Percentiles rank a stretch among this genome's conserved stretches.
Evolutionary conservation across 2,888 invertebrate genomes (phyloP).

Genomic region (Mimumesa dahlbomi): DNA sequence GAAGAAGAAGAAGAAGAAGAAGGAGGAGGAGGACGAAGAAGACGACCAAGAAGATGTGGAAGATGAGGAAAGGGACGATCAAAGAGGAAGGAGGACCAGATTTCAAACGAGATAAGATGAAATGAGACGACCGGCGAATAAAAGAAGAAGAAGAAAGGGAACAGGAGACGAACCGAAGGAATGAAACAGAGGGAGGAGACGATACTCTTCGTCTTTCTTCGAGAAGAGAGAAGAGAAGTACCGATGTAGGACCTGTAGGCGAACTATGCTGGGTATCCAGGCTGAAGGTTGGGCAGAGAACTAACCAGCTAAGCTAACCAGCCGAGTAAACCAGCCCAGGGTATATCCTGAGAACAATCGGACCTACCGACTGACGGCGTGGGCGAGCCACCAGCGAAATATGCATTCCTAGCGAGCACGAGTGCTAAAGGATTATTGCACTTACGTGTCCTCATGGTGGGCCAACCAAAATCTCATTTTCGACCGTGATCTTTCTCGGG

Average conservation of each 20-base stretch:
- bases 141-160: too few relatives aligned
- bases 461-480: constrained; percentile 40
- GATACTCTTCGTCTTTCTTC: constrained; percentile 15
- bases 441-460: constrained; percentile 51
- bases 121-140: constrained; percentile 45
- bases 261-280: constrained; percentile 79
- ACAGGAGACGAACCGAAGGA: constrained; percentile 29
- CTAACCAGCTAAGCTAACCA: constrained; percentile 69
- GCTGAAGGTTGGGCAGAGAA: constrained; percentile 76
- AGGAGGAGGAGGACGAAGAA: constrained; percentile 16
- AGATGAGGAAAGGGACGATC: constrained; percentile 27
- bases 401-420: constrained; percentile 72
- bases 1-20: constrained; percentile 19
- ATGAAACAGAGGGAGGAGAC: constrained; percentile 30
- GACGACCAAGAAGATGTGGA: constrained; percentile 33
- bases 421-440: constrained; percentile 62
- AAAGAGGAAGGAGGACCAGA: constrained; percentile 24
- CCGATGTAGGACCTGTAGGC: constrained; percentile 74
- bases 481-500: constrained; percentile 10
- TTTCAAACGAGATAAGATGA: constrained; percentile 49
- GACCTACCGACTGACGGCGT: constrained; percentile 75
- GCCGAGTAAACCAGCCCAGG: constrained; percentile 66
- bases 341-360: constrained; percentile 78
- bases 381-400: constrained; percentile 73
- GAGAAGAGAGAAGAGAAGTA: constrained; percentile 31